These are phyloP conservation scores for Aldrovandia affinis DNA, from an alignment of 2,797 vertebrate species.

Conservation along the genomic window DNA sequence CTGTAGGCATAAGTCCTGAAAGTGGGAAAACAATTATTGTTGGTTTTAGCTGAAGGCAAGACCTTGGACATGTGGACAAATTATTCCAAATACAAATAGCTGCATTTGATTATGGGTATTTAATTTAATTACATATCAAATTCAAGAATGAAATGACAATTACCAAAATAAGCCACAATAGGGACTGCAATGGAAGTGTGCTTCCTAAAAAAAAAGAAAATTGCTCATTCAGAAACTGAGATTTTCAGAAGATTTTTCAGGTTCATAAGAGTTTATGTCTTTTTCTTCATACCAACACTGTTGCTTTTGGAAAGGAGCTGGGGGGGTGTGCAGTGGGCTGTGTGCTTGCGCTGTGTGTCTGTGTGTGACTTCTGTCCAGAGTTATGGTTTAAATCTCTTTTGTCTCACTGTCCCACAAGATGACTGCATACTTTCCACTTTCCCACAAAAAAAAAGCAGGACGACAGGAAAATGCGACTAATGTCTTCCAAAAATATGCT, in stretches of 20 bases:
- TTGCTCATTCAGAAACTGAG: too few species aligned
- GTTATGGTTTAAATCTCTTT: slow-evolving; percentile 43
- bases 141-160: not conserved
- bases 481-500: slow-evolving; percentile 65
- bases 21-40: too few species aligned
- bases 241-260: too few species aligned
- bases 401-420: slow-evolving; percentile 58
- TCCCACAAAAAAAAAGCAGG: slow-evolving; percentile 66
- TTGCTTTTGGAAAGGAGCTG: not conserved
- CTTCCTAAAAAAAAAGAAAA: too few species aligned
- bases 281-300: not conserved
- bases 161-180: not conserved
- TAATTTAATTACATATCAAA: slow-evolving; percentile 1
- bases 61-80: slow-evolving; percentile 23
- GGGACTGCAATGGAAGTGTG: too few species aligned
- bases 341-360: not conserved
- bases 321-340: not conserved
- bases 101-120: slow-evolving; percentile 36
- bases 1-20: too few species aligned
- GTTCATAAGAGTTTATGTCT: not conserved
- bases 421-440: slow-evolving; percentile 65
- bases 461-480: slow-evolving; percentile 52
- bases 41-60: not conserved
- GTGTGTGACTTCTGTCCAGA: not conserved
- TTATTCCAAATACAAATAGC: slow-evolving; percentile 46